phyloP scores from a whole-genome alignment of 1,140 invertebrate genomes.

The Scylla paramamosain region DNA sequence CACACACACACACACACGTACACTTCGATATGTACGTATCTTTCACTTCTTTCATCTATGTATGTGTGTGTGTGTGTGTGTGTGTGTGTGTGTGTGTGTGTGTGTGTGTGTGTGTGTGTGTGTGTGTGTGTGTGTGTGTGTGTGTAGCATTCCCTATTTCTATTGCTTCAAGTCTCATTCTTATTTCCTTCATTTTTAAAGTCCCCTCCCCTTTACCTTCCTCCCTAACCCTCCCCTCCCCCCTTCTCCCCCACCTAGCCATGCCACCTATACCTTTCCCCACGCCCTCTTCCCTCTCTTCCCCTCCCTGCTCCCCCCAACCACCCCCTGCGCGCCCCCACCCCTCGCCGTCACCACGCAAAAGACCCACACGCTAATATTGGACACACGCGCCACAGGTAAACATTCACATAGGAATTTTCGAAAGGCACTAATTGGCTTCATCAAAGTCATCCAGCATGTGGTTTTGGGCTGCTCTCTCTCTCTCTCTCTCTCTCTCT shows the following conservation, averaged over 20 bases:
- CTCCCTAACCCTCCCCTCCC: background rate
- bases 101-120: too few relatives aligned
- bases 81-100: too few relatives aligned
- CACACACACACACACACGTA: background rate
- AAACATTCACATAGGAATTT: background rate
- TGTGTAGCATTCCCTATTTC: too few relatives aligned
- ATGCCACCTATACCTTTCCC: too few relatives aligned
- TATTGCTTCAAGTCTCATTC: too few relatives aligned
- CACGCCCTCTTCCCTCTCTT: background rate
- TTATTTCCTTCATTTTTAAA: too few relatives aligned
- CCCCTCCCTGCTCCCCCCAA: background rate
- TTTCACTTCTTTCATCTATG: too few relatives aligned
- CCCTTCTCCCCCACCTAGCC: background rate
- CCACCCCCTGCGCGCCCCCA: background rate
- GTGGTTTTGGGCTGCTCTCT: background rate
- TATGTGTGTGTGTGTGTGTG: too few relatives aligned
- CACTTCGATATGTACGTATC: background rate
- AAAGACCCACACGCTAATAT: background rate
- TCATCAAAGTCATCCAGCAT: background rate
- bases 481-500: conserved; percentile 1
- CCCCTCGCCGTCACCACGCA: background rate
- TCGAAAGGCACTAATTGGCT: background rate
- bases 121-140: too few relatives aligned
- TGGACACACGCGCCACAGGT: background rate
- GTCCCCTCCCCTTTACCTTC: too few relatives aligned